These are phyloP conservation scores for Eilema sororculum DNA, from an alignment of 2,888 invertebrate genomes.

Conservation along the genomic window DNA sequence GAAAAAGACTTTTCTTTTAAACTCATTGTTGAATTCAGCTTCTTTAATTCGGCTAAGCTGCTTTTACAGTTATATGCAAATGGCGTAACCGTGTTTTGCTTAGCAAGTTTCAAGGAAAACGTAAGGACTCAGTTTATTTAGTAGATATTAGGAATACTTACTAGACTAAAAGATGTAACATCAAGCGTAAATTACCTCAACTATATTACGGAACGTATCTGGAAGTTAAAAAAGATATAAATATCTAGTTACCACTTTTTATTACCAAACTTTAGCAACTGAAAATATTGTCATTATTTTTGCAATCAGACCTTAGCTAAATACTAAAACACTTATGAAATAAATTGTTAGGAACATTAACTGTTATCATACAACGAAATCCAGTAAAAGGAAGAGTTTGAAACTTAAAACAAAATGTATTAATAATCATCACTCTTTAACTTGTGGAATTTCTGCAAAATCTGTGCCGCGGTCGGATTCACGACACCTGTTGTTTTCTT, in stretches of 20 bases:
- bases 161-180: too few relatives aligned
- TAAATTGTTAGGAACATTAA: too few relatives aligned
- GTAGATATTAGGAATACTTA: too few relatives aligned
- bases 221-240: too few relatives aligned
- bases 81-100: too few relatives aligned
- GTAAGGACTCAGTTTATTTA: background rate
- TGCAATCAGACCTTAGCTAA: background rate
- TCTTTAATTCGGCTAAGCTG: too few relatives aligned
- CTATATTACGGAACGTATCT: too few relatives aligned
- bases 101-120: background rate
- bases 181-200: too few relatives aligned
- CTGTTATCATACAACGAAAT: background rate
- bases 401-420: background rate
- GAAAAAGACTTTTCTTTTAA: background rate
- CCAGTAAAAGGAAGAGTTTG: background rate
- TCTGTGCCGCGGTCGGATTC: constrained; percentile 65
- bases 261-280: too few relatives aligned
- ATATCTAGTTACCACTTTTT: too few relatives aligned
- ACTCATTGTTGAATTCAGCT: background rate
- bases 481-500: constrained; percentile 62
- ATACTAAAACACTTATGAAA: background rate
- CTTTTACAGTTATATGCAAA: background rate
- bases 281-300: background rate
- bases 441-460: constrained; percentile 71
- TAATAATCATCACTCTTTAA: constrained; percentile 61